Evolutionary conservation across 37 sponge, comb jelly and placozoan species (phyloP), one percentile per base, ranked within the genome.

Genomic region (Corticium candelabrum): DNA sequence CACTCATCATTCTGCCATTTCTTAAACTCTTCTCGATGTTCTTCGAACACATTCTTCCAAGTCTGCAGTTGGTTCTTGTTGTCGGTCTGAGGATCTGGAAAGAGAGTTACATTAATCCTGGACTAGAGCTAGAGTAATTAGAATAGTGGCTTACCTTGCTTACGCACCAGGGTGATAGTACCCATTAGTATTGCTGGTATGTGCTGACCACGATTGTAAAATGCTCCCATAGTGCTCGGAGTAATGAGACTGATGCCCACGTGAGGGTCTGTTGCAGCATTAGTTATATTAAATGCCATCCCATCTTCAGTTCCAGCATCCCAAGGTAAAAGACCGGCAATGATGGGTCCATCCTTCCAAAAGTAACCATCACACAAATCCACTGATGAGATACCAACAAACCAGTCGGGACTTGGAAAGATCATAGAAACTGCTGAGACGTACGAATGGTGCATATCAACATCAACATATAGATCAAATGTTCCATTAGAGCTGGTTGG

Each of bases 321-420:
- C 15, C 21, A 50, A 21, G 21, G 62, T 21, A 50, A 21, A 11
- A 50, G 21, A 11, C 15, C 11, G 15, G 21, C 21, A 11, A 27
- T 50, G 21, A 50, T 50, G 15, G 62, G 62, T 21, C 21, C 62
- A 11, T 11, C 21, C 21, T 50, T 50, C 62, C 62, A 50, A 27
- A 27, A 27, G 21, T 50, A 27, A 11, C 62, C 62, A 11, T 4
- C 73, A 29, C 73, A 70, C 5, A 70, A 5, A n/a, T 7, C 5
- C 32, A n/a, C n/a, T 7, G 5, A 7, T 7, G 5, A 32, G 21
- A 70, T 70, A 7, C 73, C 73, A 15, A 70, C 73, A 32, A 70
- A 70, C 73, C 73, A 70, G 35, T 70, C 73, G 4, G 73, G 73
- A n/a, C n/a, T n/a, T 7, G 73, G 73, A 7, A 29, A 7, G 32